Conservation (phyloP, 2,797 vertebrate species). For the Sarcophilus harrisii region DNA sequence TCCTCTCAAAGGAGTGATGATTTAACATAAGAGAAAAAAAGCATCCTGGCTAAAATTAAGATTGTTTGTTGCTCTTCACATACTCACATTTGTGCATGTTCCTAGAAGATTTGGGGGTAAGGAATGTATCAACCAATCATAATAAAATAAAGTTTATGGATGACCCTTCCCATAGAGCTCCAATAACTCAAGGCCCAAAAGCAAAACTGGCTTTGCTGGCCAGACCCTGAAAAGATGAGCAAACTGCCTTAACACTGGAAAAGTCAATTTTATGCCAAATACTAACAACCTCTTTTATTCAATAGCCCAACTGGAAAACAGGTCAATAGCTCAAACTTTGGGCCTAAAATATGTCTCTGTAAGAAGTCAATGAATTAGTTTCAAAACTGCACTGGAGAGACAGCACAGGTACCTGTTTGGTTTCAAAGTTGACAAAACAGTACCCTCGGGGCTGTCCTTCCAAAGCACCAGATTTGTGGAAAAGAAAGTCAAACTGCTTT, state of each 20-base stretch:
- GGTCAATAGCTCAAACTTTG: not conserved
- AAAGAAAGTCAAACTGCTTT: slow-evolving; percentile 98
- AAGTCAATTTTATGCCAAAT: not conserved
- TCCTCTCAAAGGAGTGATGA: slow-evolving; percentile 6
- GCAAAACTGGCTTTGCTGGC: slow-evolving; percentile 50
- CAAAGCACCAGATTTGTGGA: slow-evolving; percentile 97
- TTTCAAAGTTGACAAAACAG: slow-evolving; percentile 99
- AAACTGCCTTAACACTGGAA: slow-evolving; percentile 8
- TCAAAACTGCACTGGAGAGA: not conserved
- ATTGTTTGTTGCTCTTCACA: not conserved
- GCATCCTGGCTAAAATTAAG: not conserved
- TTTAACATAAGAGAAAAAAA: slow-evolving; percentile 1
- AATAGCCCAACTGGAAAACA: slow-evolving; percentile 33
- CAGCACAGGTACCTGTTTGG: slow-evolving; percentile 91
- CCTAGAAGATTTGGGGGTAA: slow-evolving; percentile 43
- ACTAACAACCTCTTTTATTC: slow-evolving; percentile 17
- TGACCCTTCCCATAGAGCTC: slow-evolving; percentile 43
- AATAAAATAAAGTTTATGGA: slow-evolving; percentile 63
- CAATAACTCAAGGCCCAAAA: slow-evolving; percentile 43
- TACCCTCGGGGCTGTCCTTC: slow-evolving; percentile 99
- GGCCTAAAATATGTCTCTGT: not conserved
- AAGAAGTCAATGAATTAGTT: not conserved
- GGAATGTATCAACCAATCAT: slow-evolving; percentile 57
- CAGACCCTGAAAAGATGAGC: slow-evolving; percentile 31
- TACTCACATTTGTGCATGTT: slow-evolving; percentile 30